A percentile compares a stretch with the other conserved stretches of the same genome.
phyloP scores from a whole-genome alignment of 2,797 vertebrate species.

The Paramormyrops hopkinsi region DNA sequence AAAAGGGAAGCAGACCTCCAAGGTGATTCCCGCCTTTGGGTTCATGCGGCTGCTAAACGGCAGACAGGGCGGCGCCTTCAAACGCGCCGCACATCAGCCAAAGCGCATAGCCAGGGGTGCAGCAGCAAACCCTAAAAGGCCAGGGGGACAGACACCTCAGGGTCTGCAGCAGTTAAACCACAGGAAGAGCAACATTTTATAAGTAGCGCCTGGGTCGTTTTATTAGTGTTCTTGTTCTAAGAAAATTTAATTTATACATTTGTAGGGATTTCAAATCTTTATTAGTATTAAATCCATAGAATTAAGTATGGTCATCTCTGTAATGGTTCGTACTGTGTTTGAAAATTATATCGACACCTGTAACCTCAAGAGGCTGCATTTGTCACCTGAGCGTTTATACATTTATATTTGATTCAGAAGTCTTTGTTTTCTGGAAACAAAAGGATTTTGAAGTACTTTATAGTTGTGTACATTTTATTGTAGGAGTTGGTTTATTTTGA shows the following conservation, averaged over 20 bases:
- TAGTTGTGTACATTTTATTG: not conserved
- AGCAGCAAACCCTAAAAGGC: not conserved
- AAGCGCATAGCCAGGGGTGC: not conserved
- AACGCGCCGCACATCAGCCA: not conserved
- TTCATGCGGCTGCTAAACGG: not conserved
- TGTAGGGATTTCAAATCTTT: not conserved
- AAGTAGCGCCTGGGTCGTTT: not conserved
- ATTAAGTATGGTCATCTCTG: not conserved
- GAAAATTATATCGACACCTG: not conserved
- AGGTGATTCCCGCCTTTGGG: not conserved
- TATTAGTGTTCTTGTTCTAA: not conserved
- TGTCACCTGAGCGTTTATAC: not conserved
- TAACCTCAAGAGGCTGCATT: not conserved
- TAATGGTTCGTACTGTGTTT: not conserved
- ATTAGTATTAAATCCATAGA: not conserved
- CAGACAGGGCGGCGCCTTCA: not conserved
- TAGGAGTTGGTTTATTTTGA: not conserved
- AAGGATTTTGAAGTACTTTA: not conserved
- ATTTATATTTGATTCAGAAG: not conserved
- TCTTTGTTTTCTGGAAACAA: not conserved
- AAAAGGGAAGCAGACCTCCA: not conserved
- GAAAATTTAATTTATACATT: not conserved
- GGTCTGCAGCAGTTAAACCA: not conserved
- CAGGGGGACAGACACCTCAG: not conserved
- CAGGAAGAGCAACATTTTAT: not conserved